phyloP scores from a whole-genome alignment of 2,888 invertebrate species.

The Philereme transversata region DNA sequence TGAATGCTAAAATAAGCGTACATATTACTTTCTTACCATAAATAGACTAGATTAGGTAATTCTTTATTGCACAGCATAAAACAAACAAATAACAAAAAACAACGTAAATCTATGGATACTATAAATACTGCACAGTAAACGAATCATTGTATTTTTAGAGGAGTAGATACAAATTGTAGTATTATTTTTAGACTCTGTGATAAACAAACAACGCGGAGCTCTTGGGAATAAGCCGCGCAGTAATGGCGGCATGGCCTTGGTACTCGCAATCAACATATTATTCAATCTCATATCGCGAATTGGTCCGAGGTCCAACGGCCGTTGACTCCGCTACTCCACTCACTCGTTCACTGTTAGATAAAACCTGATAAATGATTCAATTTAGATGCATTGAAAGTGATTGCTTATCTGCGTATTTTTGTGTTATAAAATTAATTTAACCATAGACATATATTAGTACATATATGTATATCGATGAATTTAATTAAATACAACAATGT shows the following conservation, averaged over 20 bases:
- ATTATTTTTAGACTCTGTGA: neutral
- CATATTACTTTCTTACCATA: too few species aligned
- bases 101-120: too few species aligned
- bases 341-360: constrained; percentile 10
- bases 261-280: constrained; percentile 81
- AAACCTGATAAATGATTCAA: constrained; percentile 4
- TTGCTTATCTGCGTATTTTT: neutral
- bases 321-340: constrained; percentile 65
- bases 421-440: too few species aligned
- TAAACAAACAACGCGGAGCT: neutral
- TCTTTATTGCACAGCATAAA: too few species aligned
- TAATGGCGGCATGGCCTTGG: constrained; percentile 78
- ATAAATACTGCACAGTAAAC: too few species aligned
- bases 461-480: too few species aligned
- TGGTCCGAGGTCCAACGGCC: constrained; percentile 79
- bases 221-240: constrained; percentile 45
- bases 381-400: constrained; percentile 1
- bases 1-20: too few species aligned
- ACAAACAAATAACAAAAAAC: too few species aligned
- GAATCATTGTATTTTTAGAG: too few species aligned
- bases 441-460: too few species aligned
- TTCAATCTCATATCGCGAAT: constrained; percentile 84
- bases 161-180: neutral
- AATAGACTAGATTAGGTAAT: too few species aligned
- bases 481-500: too few species aligned